Evolutionary conservation across 2,888 invertebrate species (phyloP).

Genomic region (Nasonia oneida): DNA sequence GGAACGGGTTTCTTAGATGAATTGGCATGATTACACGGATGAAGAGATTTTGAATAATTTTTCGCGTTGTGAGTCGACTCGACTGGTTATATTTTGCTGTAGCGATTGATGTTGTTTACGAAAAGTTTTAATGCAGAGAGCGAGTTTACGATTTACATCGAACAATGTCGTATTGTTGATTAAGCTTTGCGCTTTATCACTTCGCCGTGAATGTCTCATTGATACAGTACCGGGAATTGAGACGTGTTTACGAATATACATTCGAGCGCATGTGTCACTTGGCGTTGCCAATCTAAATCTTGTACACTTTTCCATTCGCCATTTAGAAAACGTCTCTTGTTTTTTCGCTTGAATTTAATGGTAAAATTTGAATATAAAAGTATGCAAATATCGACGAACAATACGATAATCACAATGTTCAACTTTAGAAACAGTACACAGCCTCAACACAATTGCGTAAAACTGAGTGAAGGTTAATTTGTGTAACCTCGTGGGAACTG

Average conservation of each 20-base stretch:
- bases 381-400: not conserved
- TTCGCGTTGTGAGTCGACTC: not conserved
- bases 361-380: not conserved
- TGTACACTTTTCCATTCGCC: not conserved
- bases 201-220: not conserved
- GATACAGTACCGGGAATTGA: not conserved
- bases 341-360: not conserved
- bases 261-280: not conserved
- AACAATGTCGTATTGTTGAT: constrained; percentile 9
- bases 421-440: constrained; percentile 4
- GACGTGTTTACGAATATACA: not conserved
- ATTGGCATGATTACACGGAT: not conserved
- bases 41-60: not conserved
- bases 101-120: not conserved
- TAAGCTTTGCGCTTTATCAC: not conserved
- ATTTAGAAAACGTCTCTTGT: not conserved
- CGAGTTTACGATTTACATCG: not conserved
- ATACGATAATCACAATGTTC: not conserved
- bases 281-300: not conserved
- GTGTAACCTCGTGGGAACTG: constrained; percentile 57
- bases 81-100: not conserved
- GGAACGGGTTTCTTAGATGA: constrained; percentile 4
- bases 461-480: constrained; percentile 58
- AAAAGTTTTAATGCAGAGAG: not conserved
- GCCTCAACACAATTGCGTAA: constrained; percentile 51